Evolutionary conservation across 1,140 invertebrate genomes (phyloP), one percentile per base, ranked within the genome.

Genomic region (Lordiphosa collinella): DNA sequence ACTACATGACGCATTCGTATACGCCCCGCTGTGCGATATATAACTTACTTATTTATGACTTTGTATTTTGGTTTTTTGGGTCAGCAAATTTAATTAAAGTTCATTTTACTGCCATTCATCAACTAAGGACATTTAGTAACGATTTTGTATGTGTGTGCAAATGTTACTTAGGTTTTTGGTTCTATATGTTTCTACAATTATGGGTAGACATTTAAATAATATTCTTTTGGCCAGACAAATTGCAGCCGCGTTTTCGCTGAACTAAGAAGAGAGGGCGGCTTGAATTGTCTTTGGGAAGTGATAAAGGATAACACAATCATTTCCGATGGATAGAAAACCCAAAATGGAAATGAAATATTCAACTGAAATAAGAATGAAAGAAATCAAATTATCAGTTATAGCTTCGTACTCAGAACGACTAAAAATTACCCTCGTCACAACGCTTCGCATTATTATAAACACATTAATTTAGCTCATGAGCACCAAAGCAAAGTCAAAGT

Each of bases 11-110:
- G 41, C 60, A 50, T 66, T 56, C 34, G 37, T 60, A 54, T 64
- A 59, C 60, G 52, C 44, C 55, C 25, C 54, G 11, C 58, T 65
- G 54, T 48, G 14, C 25, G 29, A 25, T 25, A 34, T 8, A 29
- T 29, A 44, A 44, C 36, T 53, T 50, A 75, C 54, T 80, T 74
- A 74, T 79, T 74, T 79, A 73, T 79, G 54, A 40, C 35, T 58
- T 60, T 68, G 49, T 51, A 25, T 44, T 44, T 44, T 44, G 25
- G 41, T 49, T 61, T 50, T 54, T 64, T 64, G 56, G 59, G 41
- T 52, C 57, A 68, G 34, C 31, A 75, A 68, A 59, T 71, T 75
- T 72, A 84, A 78, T 84, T 76, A 72, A 76, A 76, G 49, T 68
- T 76, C 48, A 75, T 67, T 75, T 71, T 43, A 38, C 16, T 36